Conservation (phyloP, 2,797 vertebrate genomes). For the Clarias laeviceps region DNA sequence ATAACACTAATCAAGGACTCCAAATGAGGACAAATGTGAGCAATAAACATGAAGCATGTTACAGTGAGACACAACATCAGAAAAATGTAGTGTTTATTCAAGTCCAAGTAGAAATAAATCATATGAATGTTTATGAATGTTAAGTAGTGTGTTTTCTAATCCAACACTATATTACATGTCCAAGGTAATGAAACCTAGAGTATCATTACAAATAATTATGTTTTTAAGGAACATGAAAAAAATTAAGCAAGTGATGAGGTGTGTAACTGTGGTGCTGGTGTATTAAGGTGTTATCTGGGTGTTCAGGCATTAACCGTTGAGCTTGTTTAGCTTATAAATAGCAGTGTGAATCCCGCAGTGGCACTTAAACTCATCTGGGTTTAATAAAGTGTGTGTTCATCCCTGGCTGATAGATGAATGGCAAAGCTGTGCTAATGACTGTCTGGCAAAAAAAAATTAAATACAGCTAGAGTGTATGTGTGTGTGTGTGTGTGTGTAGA, state of each 20-base stretch:
- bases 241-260: background rate
- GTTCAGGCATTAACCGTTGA: background rate
- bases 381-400: slow-evolving; percentile 9
- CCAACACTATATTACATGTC: background rate
- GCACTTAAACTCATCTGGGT: too few species aligned
- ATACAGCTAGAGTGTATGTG: background rate
- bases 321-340: slow-evolving; percentile 5
- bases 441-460: background rate
- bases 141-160: background rate
- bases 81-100: too few species aligned
- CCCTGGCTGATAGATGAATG: background rate
- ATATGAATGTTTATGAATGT: too few species aligned
- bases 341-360: background rate
- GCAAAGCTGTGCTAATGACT: background rate
- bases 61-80: too few species aligned
- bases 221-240: background rate
- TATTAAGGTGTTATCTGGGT: background rate
- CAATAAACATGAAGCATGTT: too few species aligned
- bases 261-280: background rate
- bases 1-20: too few species aligned
- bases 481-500: background rate
- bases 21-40: too few species aligned
- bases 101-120: too few species aligned
- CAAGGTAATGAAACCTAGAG: background rate
- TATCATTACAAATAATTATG: background rate